phyloP scores from a whole-genome alignment of 2,888 invertebrate species.

The Tiliacea citrago region DNA sequence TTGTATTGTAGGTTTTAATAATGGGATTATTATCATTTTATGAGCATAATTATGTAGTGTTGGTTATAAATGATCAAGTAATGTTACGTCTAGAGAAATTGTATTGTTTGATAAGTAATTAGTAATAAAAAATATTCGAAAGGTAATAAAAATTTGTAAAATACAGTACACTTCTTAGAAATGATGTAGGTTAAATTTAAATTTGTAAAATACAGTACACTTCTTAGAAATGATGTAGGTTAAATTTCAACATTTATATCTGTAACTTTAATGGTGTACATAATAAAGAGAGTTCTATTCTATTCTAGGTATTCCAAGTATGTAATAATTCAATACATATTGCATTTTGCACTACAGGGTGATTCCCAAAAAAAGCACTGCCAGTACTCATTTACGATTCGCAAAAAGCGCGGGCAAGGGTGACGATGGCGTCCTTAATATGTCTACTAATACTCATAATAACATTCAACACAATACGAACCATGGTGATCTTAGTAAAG shows the following conservation, averaged over 20 bases:
- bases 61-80: neutral
- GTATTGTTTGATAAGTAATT: too few species aligned
- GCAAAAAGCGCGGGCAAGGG: neutral
- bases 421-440: neutral
- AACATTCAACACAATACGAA: neutral
- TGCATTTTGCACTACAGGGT: neutral
- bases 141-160: too few species aligned
- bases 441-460: neutral
- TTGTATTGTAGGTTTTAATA: slow-evolving; percentile 16
- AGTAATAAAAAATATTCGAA: too few species aligned
- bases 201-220: too few species aligned
- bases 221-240: too few species aligned
- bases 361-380: neutral
- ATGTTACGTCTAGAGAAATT: neutral
- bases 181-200: too few species aligned
- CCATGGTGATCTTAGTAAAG: neutral
- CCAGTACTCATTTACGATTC: neutral
- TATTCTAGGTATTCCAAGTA: too few species aligned
- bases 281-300: too few species aligned
- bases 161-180: too few species aligned
- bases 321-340: neutral
- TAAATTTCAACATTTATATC: too few species aligned
- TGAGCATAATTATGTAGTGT: neutral
- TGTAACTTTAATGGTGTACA: too few species aligned
- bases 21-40: slow-evolving; percentile 1